Percentiles rank a stretch among this genome's conserved stretches.
These are phyloP conservation scores for Micronycteris hirsuta DNA, from an alignment of 2,113 vertebrate species.

Conservation along the genomic window DNA sequence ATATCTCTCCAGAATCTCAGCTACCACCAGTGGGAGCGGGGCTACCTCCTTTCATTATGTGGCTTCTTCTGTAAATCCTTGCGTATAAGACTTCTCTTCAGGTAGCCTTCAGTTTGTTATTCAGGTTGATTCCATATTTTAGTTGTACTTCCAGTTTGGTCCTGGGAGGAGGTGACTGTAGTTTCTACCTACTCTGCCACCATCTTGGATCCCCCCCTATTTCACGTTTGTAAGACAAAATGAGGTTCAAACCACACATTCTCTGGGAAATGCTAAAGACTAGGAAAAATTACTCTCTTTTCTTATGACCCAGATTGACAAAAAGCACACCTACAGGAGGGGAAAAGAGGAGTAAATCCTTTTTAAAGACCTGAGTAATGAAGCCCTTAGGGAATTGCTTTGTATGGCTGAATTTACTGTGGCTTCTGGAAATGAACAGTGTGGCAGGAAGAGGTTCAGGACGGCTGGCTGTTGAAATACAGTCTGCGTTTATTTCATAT, in stretches of 20 bases:
- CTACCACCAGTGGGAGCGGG: neutral
- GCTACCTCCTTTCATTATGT: neutral
- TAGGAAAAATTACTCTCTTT: slow-evolving; percentile 52
- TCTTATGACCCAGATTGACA: slow-evolving; percentile 59
- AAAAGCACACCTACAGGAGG: slow-evolving; percentile 44
- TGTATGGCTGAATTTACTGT: neutral
- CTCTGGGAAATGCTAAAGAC: slow-evolving; percentile 57
- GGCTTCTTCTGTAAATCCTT: neutral
- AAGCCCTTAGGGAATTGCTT: slow-evolving; percentile 40
- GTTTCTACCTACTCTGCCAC: neutral
- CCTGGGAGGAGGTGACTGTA: neutral
- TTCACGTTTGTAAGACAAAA: slow-evolving; percentile 61
- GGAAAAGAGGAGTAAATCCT: slow-evolving; percentile 33
- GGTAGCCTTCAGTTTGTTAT: neutral
- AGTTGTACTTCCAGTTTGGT: neutral
- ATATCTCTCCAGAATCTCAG: neutral
- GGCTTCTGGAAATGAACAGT: neutral
- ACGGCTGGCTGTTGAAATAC: neutral
- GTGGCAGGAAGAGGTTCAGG: neutral
- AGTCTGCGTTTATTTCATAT: slow-evolving; percentile 39
- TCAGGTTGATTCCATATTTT: neutral
- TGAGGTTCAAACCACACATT: slow-evolving; percentile 45
- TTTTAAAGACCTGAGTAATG: slow-evolving; percentile 67
- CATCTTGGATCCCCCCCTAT: neutral
- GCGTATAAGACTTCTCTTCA: neutral